Base-by-base conservation (phyloP, 2,797 vertebrate species). In the Thripadectes ignobilis region DNA sequence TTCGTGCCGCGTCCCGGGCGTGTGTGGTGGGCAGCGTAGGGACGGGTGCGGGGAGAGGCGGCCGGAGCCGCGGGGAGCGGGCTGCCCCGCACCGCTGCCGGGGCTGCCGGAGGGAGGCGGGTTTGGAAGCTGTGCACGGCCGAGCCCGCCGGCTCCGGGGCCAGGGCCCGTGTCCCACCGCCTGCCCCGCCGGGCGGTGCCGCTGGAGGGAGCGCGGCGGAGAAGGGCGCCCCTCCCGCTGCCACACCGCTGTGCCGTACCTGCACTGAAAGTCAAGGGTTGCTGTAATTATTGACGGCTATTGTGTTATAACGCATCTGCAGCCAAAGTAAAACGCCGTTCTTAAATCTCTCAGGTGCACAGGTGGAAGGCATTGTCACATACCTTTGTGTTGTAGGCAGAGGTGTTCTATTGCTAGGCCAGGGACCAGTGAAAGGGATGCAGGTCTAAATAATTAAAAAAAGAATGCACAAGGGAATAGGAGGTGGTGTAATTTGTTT, bases 81-180 rank as follows among this genome's bases (percentile, higher is more conserved):
- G 41, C 10, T 45, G 20, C 45, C 43, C 43, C 21, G 43, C 43
- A 3, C 43, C 10, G 43, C 20, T 11, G 43, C 43, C 43, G 19
- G 19, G 43, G 43, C 19, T 21, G 43, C 45, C 21, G 20, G 41
- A 41, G 15, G 17, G 9, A 45, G 43, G 43, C 43, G 18, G 43
- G 43, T 19, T 45, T 20, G 15, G 34, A 58, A 16, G 5, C 45
- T 1, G 4, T 7, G 9, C 7, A 0, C 3, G 18, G 14, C 12
- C 0, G 1, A 10, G 23, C 38, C 49, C 26, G 5, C 19, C 19
- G 0, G 3, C 26, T 4, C 19, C 19, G 0, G 3, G 7, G 29
- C n/a, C 48, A 10, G 8, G 1, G 10, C 19, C 51, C 1, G 12
- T 14, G 21, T 19, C 22, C 29, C 57, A 3, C 30, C 2, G 1